Evolutionary conservation across 2,797 vertebrate species (phyloP), one percentile per base, ranked within the genome.

Genomic region (Lagodon rhomboides): DNA sequence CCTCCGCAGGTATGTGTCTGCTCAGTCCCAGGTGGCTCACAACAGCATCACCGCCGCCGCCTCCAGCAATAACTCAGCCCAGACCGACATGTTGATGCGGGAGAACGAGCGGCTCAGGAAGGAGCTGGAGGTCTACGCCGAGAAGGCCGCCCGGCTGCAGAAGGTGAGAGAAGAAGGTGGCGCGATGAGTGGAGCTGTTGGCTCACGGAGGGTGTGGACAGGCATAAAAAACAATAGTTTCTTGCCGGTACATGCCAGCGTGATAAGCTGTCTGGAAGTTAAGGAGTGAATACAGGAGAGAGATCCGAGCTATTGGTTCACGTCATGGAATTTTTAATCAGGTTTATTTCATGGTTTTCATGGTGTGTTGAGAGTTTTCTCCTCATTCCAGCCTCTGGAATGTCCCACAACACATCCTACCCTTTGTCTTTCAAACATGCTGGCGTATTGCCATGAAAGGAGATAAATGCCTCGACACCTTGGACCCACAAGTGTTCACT

Each of bases 61-160:
- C 72, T 92, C 94, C 73, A 91, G 85, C 82, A 54, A 65, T 44
- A 83, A 68, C 78, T 85, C 96, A 67, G 93, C 92, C 70, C 96
- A 95, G 80, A 92, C 92, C 11, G 96, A 97, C 3, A 54, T 85
- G 0, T 80, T 98, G 76, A 92, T 97, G 85, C 90, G 92, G 80
- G 98, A 99, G 83, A 99, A 99, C 0, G 96, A 97, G 90, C 90
- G 92, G 72, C 95, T 98, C 11, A 96, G 94, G 89, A 94, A 92
- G 72, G 97, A 98, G 87, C 92, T 99, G 88, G 96, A 97, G 86
- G 95, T 86, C 84, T 96, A 93, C 0, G 72, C 64, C 0, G 96
- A 99, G 92, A 99, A 99, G 90, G 95, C 96, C 0, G 91, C 91
- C 78, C 91, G 96, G 68, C 97, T 99, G 20, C 97, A 98, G 84